Evolutionary conservation across 2,113 vertebrate species (phyloP).

Genomic region (Microtus richardsoni): DNA sequence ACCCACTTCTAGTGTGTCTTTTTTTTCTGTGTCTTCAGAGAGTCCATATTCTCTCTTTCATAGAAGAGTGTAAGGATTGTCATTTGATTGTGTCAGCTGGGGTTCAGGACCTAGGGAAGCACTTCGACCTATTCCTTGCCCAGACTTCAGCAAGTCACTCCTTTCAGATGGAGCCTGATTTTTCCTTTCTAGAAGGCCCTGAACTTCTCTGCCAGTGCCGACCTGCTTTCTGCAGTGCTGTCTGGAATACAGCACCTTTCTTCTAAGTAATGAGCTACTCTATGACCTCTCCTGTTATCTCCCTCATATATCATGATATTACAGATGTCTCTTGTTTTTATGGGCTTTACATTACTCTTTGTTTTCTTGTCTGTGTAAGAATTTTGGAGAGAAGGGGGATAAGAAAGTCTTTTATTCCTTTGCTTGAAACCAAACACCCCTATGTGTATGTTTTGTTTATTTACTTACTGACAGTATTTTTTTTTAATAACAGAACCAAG

Average conservation of each 20-base stretch:
- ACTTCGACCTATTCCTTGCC: neutral
- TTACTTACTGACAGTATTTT: neutral
- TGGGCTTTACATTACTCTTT: neutral
- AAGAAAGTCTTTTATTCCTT: neutral
- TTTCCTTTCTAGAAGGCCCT: constrained; percentile 8
- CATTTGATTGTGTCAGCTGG: neutral
- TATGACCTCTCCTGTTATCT: neutral
- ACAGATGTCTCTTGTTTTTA: neutral
- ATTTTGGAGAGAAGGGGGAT: neutral
- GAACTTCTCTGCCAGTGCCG: neutral
- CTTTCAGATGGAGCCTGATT: neutral
- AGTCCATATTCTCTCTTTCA: neutral
- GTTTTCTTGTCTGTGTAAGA: neutral
- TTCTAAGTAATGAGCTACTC: neutral
- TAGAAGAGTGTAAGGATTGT: neutral
- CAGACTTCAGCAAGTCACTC: neutral
- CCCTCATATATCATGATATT: neutral
- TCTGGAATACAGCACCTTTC: neutral
- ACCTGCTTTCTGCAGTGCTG: neutral
- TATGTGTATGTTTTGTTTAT: neutral
- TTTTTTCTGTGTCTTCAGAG: neutral
- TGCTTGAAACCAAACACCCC: neutral
- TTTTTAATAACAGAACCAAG: neutral
- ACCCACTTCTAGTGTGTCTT: neutral
- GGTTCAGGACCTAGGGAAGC: neutral